Evolutionary conservation across 2,888 invertebrate species (phyloP).

Genomic region (Tridacna crocea): DNA sequence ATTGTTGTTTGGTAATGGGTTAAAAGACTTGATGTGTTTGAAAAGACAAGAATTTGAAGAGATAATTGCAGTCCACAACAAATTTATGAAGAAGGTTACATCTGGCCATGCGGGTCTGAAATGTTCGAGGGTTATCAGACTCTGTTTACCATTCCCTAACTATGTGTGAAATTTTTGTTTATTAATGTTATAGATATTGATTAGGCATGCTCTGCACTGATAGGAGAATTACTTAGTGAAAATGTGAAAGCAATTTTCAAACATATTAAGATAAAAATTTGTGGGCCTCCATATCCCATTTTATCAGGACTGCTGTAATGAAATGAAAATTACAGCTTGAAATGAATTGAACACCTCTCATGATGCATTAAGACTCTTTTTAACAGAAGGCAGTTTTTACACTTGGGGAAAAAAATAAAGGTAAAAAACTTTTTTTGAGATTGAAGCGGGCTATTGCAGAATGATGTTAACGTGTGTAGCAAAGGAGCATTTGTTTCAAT

Average conservation of each 20-base stretch:
- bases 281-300: constrained; percentile 12
- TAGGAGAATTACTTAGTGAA: constrained; percentile 28
- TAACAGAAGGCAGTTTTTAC: no score
- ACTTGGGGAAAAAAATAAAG: no score
- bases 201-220: constrained; percentile 49
- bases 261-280: constrained; percentile 29
- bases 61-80: neutral
- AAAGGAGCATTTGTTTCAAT: no score
- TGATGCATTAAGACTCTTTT: no score
- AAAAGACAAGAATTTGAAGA: neutral
- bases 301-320: constrained; percentile 1
- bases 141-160: constrained; percentile 29
- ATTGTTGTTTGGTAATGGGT: no score
- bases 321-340: no score
- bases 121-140: neutral
- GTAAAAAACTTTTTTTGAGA: no score
- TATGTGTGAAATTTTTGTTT: constrained; percentile 39
- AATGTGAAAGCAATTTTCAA: constrained; percentile 27
- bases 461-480: no score
- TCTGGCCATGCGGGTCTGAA: neutral
- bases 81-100: neutral
- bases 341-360: no score
- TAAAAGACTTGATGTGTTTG: neutral
- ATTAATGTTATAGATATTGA: constrained; percentile 34
- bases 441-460: no score